phyloP scores from a whole-genome alignment of 2,797 vertebrate genomes.

The Molossus alvarezi region DNA sequence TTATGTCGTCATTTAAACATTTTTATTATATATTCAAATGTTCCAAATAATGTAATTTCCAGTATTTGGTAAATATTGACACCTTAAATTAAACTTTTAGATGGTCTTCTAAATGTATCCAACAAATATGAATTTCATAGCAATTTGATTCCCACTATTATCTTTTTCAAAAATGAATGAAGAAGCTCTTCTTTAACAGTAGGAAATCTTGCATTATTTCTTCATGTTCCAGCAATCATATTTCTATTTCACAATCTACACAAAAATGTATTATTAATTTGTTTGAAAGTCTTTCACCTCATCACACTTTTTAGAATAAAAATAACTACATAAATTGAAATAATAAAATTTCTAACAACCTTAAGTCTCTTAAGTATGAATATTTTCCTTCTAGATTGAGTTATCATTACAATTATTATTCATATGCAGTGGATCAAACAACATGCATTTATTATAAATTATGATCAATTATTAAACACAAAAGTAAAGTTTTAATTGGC shows the following conservation, averaged over 20 bases:
- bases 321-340: slow-evolving; percentile 40
- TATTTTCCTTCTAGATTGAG: slow-evolving; percentile 12
- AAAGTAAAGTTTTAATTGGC: slow-evolving; percentile 16
- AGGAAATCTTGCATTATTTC: slow-evolving; percentile 51
- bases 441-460: slow-evolving; percentile 17
- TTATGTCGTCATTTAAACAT: background rate
- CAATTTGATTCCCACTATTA: background rate
- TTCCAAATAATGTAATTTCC: background rate
- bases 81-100: slow-evolving; percentile 35
- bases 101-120: background rate
- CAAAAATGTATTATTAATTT: background rate
- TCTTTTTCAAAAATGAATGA: slow-evolving; percentile 29
- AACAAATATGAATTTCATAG: background rate
- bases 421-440: background rate
- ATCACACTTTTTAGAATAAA: background rate
- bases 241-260: slow-evolving; percentile 41
- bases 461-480: background rate
- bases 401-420: slow-evolving; percentile 30
- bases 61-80: slow-evolving; percentile 43
- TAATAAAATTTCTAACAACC: background rate
- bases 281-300: slow-evolving; percentile 47
- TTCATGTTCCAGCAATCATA: slow-evolving; percentile 12
- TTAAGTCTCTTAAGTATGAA: background rate
- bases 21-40: slow-evolving; percentile 53
- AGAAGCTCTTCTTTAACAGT: background rate